These are phyloP conservation scores for Pseudonaja textilis DNA, from an alignment of 2,113 vertebrate genomes.

Conservation along the genomic window DNA sequence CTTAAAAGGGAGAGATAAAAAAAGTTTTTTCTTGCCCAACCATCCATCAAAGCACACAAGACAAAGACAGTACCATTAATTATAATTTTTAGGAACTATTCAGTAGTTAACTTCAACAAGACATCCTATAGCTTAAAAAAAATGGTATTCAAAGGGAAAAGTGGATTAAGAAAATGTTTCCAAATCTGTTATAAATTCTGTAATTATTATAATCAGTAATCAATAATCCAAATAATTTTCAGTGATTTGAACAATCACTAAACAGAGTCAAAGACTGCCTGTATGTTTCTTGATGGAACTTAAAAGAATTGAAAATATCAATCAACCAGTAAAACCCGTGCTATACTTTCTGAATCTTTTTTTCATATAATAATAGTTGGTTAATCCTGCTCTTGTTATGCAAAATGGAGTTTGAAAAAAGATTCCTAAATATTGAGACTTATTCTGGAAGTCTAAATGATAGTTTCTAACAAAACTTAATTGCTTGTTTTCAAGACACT, in stretches of 20 bases:
- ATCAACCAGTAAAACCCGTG: neutral
- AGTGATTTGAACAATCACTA: neutral
- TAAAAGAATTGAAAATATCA: neutral
- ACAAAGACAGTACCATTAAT: neutral
- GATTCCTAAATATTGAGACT: neutral
- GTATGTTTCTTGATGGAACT: neutral
- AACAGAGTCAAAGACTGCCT: neutral
- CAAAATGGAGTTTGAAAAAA: neutral
- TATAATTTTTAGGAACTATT: neutral
- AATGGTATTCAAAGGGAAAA: neutral
- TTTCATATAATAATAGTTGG: neutral
- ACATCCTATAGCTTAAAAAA: neutral
- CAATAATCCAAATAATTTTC: neutral
- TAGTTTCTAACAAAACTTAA: neutral
- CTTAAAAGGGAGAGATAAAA: neutral
- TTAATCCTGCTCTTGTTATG: neutral
- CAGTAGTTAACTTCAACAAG: neutral
- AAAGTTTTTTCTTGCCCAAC: neutral
- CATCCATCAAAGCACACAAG: too few species aligned
- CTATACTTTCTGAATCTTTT: neutral
- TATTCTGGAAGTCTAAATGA: neutral
- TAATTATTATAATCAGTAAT: neutral
- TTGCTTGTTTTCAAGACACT: neutral
- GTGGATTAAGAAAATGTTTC: neutral
- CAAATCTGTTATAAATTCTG: neutral